Evolutionary conservation across 2,797 vertebrate species (phyloP), one percentile per base, ranked within the genome.

Genomic region (Pseudopleuronectes americanus): DNA sequence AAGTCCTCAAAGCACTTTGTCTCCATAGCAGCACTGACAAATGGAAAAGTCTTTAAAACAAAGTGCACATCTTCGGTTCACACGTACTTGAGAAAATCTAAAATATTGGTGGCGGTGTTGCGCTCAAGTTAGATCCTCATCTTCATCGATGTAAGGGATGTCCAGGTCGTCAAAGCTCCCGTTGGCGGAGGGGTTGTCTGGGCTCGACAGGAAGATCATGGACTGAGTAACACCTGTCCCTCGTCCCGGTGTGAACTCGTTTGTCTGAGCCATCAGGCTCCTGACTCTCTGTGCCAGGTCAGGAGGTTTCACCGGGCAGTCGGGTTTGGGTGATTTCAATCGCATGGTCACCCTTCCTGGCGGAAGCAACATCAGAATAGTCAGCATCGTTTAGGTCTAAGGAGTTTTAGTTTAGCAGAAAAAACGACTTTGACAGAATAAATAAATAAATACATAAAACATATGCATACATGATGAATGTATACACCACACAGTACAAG

Each of bases 121-220:
- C 10, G 28, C n/a, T 64, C 22, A 57, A 43, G 47, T 74, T 80
- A 80, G 16, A 80, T 87, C 86, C 45, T 85, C 84, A 28, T 94
- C 94, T 19, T 96, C 94, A 51, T 96, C 94, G n/a, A 94, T 93
- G 75, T 86, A 93, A 2, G 95, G 94, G 74, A 96, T 92, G 78
- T 95, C 95, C 33, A 96, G 92, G 38, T 96, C 82, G 0, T 94
- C 95, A 83, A 94, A 94, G 57, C 89, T 92, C 47, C 93, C 87
- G 0, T 79, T 4, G 31, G 49, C 2, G 33, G 68, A 48, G 49
- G 87, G 61, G 0, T 49, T n/a, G 6, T 89, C 90, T 16, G 73
- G 71, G 31, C 86, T 81, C 2, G 92, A 89, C 4, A 91, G 75
- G 57, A 93, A 41, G 69, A 87, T 92, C 22, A 90, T 81, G 0